Evolutionary conservation across 2,888 invertebrate genomes (phyloP).

Genomic region (Troides aeacus): DNA sequence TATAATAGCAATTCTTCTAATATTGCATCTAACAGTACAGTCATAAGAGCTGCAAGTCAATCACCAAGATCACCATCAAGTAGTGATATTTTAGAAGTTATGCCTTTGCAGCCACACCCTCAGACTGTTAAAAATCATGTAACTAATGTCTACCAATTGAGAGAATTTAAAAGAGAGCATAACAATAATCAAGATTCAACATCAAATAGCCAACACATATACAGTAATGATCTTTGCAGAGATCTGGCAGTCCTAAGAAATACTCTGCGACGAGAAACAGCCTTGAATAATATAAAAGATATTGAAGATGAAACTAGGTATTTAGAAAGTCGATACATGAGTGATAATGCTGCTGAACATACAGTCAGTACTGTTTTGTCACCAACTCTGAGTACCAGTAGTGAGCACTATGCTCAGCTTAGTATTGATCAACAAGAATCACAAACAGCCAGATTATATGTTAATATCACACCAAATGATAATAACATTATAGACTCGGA

Average conservation of each 20-base stretch:
- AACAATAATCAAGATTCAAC: conserved; percentile 68
- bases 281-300: conserved; percentile 61
- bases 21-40: conserved; percentile 41
- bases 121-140: conserved; percentile 62
- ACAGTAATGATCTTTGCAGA: conserved; percentile 69
- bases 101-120: conserved; percentile 71
- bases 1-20: conserved; percentile 52
- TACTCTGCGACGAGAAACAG: conserved; percentile 59
- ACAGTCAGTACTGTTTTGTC: conserved; percentile 49
- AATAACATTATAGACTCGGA: conserved; percentile 42
- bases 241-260: conserved; percentile 69
- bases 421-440: conserved; percentile 62
- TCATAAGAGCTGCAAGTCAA: conserved; percentile 49
- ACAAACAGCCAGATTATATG: conserved; percentile 58
- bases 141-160: conserved; percentile 78
- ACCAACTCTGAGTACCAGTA: conserved; percentile 68
- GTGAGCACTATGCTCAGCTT: conserved; percentile 73
- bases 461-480: conserved; percentile 67
- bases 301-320: conserved; percentile 68
- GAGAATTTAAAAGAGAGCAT: conserved; percentile 78
- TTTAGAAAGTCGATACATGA: conserved; percentile 59
- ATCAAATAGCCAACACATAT: conserved; percentile 57
- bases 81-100: conserved; percentile 77
- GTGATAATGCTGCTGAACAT: conserved; percentile 43
- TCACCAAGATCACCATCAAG: conserved; percentile 77